Conservation (phyloP, 2,113 vertebrate species). For the Natator depressus region DNA sequence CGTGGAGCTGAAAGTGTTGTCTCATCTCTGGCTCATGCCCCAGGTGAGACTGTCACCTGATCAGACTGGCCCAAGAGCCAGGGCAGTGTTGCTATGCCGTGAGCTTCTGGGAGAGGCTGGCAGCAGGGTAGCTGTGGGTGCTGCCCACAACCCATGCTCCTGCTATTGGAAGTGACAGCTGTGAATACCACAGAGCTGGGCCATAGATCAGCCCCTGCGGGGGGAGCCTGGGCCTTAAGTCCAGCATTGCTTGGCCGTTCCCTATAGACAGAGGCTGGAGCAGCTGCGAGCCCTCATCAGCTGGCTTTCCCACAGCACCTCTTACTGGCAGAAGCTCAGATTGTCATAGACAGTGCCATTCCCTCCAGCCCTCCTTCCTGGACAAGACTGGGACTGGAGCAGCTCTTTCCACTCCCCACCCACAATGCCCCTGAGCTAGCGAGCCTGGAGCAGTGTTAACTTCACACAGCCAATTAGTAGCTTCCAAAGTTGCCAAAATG, state of each 20-base stretch:
- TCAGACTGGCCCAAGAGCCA: not conserved
- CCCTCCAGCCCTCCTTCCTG: not conserved
- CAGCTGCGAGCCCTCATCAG: not conserved
- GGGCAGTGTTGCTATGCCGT: too few species aligned
- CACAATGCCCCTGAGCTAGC: not conserved
- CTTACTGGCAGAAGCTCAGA: too few species aligned
- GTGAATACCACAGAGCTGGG: too few species aligned
- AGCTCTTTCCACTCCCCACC: not conserved
- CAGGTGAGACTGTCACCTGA: not conserved
- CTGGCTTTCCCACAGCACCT: not conserved
- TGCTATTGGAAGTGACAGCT: too few species aligned
- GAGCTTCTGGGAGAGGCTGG: too few species aligned
- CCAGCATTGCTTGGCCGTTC: not conserved
- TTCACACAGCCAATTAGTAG: not conserved
- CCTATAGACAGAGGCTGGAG: not conserved
- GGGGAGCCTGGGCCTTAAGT: too few species aligned
- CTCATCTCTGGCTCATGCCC: too few species aligned
- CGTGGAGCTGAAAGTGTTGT: too few species aligned
- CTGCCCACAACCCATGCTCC: too few species aligned
- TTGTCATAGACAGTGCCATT: not conserved
- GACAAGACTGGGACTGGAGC: not conserved
- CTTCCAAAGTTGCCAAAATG: not conserved
- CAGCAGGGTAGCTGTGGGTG: not conserved
- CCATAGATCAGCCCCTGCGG: too few species aligned
- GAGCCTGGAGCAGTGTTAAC: not conserved